phyloP scores from a whole-genome alignment of 2,888 invertebrate genomes.

The Agonopterix heracliana region DNA sequence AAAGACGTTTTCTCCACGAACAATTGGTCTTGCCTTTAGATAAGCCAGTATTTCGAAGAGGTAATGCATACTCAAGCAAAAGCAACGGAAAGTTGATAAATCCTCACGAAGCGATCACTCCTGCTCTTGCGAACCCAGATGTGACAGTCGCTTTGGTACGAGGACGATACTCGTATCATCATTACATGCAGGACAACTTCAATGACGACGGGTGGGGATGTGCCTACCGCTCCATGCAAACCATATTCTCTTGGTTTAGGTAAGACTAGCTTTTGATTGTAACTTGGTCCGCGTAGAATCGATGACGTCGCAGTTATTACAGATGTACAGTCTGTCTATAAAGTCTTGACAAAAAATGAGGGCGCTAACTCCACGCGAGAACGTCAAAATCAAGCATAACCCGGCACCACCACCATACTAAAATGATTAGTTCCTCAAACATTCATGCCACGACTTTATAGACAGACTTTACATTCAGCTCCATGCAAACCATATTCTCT shows the following conservation, averaged over 20 bases:
- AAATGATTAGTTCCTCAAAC: no score
- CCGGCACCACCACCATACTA: no score
- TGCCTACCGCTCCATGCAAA: constrained; percentile 98
- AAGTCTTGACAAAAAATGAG: no score
- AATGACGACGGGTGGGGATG: constrained; percentile 99
- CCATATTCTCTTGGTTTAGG: constrained; percentile 96
- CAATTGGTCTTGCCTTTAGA: constrained; percentile 80
- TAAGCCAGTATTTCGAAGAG: constrained; percentile 84
- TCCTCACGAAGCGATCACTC: constrained; percentile 81
- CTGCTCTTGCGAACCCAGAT: constrained; percentile 42
- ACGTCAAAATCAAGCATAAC: no score
- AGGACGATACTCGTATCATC: constrained; percentile 95
- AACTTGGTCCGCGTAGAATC: no score
- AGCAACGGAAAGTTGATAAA: constrained; percentile 79
- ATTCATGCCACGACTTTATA: no score
- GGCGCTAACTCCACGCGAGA: no score
- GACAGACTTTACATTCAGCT: no score
- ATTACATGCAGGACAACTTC: constrained; percentile 96
- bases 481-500: constrained; percentile 95
- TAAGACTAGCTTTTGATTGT: constrained; percentile 27
- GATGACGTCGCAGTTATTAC: not conserved
- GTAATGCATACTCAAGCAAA: constrained; percentile 78
- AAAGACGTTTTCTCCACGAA: constrained; percentile 82
- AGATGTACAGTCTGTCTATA: not conserved
- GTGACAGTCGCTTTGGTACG: constrained; percentile 75